Conservation (phyloP, 1,140 invertebrate genomes). For the Cydia fagiglandana region DNA sequence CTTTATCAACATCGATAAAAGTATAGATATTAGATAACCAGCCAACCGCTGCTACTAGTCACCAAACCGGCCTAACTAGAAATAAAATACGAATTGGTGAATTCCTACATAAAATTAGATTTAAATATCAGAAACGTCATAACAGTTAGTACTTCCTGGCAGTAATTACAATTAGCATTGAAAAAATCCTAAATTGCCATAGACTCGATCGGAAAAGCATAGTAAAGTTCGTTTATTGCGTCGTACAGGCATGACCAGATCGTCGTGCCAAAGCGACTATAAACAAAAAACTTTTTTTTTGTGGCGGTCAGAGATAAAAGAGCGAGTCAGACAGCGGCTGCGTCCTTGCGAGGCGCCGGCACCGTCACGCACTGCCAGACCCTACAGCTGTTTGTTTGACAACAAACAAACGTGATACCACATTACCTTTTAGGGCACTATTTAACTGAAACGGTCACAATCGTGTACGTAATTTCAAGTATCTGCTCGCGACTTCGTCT, state of each 20-base stretch:
- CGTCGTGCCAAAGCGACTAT: conserved; percentile 17
- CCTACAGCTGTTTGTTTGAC: conserved; percentile 55
- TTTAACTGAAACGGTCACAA: not conserved
- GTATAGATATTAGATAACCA: conserved; percentile 22
- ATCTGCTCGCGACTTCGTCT: not conserved
- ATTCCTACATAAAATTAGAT: not conserved
- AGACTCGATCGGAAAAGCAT: conserved; percentile 32
- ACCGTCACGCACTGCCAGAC: conserved; percentile 49
- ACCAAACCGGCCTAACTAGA: not conserved
- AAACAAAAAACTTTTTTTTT: conserved; percentile 40
- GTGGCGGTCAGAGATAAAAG: conserved; percentile 37
- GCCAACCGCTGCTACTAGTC: not conserved
- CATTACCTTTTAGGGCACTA: conserved; percentile 7
- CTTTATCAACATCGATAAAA: conserved; percentile 26
- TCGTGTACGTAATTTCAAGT: not conserved
- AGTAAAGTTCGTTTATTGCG: conserved; percentile 43
- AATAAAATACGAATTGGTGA: not conserved
- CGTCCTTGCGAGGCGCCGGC: conserved; percentile 52
- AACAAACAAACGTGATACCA: conserved; percentile 45
- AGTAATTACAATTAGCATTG: not conserved
- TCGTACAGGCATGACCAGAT: conserved; percentile 32
- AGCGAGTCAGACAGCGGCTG: conserved; percentile 35
- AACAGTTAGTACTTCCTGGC: not conserved
- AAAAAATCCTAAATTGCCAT: conserved; percentile 6
- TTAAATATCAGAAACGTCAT: not conserved